Evolutionary conservation across 1,140 invertebrate genomes (phyloP), one percentile per base, ranked within the genome.

Genomic region (Papilio aristodemus): DNA sequence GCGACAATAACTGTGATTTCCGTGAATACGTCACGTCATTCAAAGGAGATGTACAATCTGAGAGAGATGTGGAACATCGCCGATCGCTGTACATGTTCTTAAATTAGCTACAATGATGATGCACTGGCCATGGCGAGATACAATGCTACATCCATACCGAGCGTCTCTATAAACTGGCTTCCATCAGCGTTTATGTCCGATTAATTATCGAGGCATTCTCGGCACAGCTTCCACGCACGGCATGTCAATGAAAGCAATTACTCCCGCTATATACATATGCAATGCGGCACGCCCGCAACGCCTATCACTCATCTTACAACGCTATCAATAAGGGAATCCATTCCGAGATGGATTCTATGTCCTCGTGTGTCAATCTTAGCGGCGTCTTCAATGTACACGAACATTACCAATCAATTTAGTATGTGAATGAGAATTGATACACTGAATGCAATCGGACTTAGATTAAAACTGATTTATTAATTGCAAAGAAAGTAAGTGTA

Each of bases 181-280:
- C 78, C 71, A 78, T 79, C 73, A 77, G 79, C 79, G 80, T 77
- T 84, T 81, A 83, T 82, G 79, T 85, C 78, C 77, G 77, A 85
- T 87, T 87, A 89, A 87, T 87, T 87, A 83, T 83, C 75, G 73
- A 76, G 74, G 79, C 84, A 89, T 87, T 87, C 84, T 83, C 81
- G 39, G 77, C 78, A 68, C 78, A 71, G 76, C 79, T 79, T 74
- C 68, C 70, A 77, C 71, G 70, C 67, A 74, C 72, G 87, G 85
- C 78, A 88, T 87, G 85, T 88, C 85, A 88, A 86, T 89, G 85
- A 81, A 89, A 83, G 81, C 84, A 88, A 89, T 89, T 87, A 89
- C 84, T 83, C 77, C 71, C 75, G 75, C 78, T 77, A 77, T 32
- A 32, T 72, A 79, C 77, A 78, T 69, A 71, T 77, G 79, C 66